Evolutionary conservation across 2,113 vertebrate species (phyloP).

Genomic region (Xiphias gladius): DNA sequence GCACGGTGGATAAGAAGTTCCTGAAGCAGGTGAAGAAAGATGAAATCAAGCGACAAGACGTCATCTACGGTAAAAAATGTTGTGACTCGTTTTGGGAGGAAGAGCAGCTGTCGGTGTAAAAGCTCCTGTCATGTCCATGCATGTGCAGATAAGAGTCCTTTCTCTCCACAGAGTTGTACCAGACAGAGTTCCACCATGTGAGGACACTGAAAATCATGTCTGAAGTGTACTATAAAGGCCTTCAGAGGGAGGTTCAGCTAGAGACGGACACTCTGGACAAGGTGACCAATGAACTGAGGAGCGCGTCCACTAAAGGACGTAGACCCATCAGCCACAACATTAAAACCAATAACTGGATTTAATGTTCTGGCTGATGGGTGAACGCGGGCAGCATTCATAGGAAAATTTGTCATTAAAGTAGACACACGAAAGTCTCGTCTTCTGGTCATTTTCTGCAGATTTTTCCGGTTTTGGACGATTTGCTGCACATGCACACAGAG

Average conservation of each 20-base stretch:
- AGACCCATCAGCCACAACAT: no score
- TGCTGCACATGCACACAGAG: constrained; percentile 90
- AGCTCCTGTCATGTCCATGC: no score
- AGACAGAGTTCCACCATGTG: constrained; percentile 95
- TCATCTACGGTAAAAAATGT: constrained; percentile 89
- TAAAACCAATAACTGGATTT: no score
- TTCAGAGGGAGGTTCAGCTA: constrained; percentile 90
- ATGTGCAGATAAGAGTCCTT: not conserved
- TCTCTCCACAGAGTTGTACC: constrained; percentile 86
- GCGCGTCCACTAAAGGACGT: no score
- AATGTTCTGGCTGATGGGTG: no score
- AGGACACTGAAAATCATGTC: constrained; percentile 95
- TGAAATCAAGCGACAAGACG: constrained; percentile 92
- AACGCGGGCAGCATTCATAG: not conserved
- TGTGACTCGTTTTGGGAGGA: not conserved
- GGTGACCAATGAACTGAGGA: constrained; percentile 31
- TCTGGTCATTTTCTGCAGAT: constrained; percentile 64
- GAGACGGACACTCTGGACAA: constrained; percentile 89
- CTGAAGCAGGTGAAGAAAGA: constrained; percentile 92
- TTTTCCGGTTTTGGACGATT: constrained; percentile 91
- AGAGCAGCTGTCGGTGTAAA: not conserved
- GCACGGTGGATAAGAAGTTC: constrained; percentile 90
- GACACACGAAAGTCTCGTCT: not conserved
- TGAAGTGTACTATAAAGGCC: constrained; percentile 91
- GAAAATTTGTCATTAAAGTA: not conserved